A percentile compares a stretch with the other conserved stretches of the same genome.
phyloP scores from a whole-genome alignment of 2,888 invertebrate genomes.

The Cantharis rustica region DNA sequence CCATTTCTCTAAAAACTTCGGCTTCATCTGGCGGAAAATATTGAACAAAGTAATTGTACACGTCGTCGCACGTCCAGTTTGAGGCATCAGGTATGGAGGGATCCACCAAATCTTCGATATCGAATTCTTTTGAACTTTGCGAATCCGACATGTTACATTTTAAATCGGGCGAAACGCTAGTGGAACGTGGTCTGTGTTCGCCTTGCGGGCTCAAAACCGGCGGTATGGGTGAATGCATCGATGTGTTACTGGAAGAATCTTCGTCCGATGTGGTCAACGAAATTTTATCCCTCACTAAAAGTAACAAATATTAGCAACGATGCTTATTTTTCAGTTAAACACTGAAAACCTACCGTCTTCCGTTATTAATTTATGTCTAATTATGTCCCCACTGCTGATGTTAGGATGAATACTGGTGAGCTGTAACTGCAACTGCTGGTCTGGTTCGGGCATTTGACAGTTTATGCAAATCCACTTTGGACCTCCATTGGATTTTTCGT shows the following conservation, averaged over 20 bases:
- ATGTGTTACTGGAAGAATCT: slow-evolving; percentile 36
- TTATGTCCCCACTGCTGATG: slow-evolving; percentile 40
- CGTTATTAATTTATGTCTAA: slow-evolving; percentile 20
- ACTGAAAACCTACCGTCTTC: neutral
- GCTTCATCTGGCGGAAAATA: slow-evolving; percentile 80
- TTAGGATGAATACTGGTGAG: slow-evolving; percentile 53
- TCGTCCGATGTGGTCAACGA: slow-evolving; percentile 13
- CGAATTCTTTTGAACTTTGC: slow-evolving; percentile 43
- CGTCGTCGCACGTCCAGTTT: slow-evolving; percentile 83
- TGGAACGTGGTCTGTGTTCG: slow-evolving; percentile 6
- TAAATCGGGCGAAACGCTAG: slow-evolving; percentile 23
- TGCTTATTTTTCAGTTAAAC: neutral
- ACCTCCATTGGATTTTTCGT: slow-evolving; percentile 62
- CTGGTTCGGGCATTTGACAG: slow-evolving; percentile 58
- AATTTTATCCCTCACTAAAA: neutral
- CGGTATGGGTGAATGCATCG: slow-evolving; percentile 45
- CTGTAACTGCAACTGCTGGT: slow-evolving; percentile 41
- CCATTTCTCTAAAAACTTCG: slow-evolving; percentile 80
- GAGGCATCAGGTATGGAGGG: slow-evolving; percentile 77
- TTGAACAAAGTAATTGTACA: slow-evolving; percentile 77
- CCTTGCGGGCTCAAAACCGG: slow-evolving; percentile 52
- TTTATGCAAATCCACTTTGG: slow-evolving; percentile 75
- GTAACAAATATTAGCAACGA: neutral
- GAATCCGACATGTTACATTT: slow-evolving; percentile 41
- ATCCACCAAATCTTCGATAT: slow-evolving; percentile 59